phyloP scores from a whole-genome alignment of 1,140 invertebrate species.

The Polypedilum pembai region DNA sequence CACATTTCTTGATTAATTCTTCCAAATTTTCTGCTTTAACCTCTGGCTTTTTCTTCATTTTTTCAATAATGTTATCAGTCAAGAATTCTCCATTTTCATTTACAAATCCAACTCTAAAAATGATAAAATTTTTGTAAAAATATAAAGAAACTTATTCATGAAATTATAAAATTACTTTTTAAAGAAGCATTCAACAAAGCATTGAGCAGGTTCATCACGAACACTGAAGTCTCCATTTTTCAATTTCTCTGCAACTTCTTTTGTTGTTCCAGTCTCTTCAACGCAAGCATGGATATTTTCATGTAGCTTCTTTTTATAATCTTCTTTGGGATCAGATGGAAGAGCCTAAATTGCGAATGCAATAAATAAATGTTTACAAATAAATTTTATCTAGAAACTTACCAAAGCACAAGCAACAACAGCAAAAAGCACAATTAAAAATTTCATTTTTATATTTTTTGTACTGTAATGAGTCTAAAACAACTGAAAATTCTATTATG shows the following conservation, averaged over 20 bases:
- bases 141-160: background rate
- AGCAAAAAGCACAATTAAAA: conserved; percentile 1
- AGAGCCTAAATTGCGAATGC: background rate
- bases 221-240: background rate
- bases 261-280: background rate
- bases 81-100: background rate
- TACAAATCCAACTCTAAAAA: background rate
- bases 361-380: background rate
- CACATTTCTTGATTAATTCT: conserved; percentile 7
- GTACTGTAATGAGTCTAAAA: too few relatives aligned
- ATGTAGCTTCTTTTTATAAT: background rate
- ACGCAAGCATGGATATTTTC: background rate
- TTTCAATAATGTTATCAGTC: background rate
- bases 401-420: background rate
- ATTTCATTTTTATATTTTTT: background rate
- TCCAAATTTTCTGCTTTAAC: background rate
- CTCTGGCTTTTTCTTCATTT: background rate
- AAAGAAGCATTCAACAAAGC: background rate
- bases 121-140: too few relatives aligned
- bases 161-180: background rate
- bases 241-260: background rate
- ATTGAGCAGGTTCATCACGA: background rate
- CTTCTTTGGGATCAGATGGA: background rate
- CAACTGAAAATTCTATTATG: background rate
- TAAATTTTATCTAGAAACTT: background rate